phyloP scores from a whole-genome alignment of 2,113 vertebrate genomes.

The Equus przewalskii region DNA sequence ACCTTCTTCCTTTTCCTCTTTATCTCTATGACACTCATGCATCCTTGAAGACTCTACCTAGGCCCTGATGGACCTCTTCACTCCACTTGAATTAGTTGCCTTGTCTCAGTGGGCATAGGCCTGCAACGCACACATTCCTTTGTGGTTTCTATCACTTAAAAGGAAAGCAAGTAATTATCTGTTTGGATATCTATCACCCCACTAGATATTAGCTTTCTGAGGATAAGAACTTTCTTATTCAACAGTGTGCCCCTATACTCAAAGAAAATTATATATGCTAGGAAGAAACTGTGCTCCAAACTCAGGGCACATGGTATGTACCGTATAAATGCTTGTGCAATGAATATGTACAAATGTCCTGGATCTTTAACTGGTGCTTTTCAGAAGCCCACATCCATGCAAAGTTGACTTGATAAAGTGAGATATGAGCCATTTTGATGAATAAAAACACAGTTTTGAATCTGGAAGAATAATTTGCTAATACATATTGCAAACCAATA shows the following conservation, averaged over 20 bases:
- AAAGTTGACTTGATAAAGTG: neutral
- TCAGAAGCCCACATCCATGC: neutral
- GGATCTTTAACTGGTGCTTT: conserved; percentile 18
- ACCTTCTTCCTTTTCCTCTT: neutral
- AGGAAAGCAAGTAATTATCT: conserved; percentile 26
- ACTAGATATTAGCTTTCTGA: conserved; percentile 1
- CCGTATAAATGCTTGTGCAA: neutral
- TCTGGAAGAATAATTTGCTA: conserved; percentile 5
- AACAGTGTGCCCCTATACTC: neutral
- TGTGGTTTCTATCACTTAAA: conserved; percentile 31
- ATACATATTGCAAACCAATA: conserved; percentile 17
- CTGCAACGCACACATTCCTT: neutral
- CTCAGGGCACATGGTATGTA: neutral
- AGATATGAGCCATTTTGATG: neutral
- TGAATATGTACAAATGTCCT: neutral
- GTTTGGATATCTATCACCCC: neutral
- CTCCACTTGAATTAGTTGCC: neutral
- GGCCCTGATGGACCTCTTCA: neutral
- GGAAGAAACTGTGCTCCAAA: neutral
- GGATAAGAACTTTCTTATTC: neutral
- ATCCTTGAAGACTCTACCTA: neutral
- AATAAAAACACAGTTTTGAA: conserved; percentile 35
- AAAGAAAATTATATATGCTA: conserved; percentile 11
- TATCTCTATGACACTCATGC: neutral
- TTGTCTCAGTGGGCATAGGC: neutral